These are phyloP conservation scores for Ciconia maguari DNA, from an alignment of 2,113 vertebrate genomes.

Conservation along the genomic window DNA sequence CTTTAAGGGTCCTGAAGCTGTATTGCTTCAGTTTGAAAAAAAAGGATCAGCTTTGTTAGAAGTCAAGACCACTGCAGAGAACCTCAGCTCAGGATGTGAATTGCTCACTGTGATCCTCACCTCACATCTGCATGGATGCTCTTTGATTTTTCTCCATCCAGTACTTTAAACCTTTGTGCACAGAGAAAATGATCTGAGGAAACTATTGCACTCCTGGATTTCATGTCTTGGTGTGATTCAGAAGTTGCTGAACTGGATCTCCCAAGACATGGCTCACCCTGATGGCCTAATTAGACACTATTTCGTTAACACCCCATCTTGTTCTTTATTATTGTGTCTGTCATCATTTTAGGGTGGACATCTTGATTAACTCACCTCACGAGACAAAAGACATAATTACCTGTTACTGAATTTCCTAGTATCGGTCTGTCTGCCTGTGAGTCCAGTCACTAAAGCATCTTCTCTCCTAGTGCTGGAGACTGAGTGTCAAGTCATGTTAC, in stretches of 20 bases:
- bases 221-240: neutral
- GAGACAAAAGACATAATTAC: slow-evolving; percentile 11
- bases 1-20: neutral
- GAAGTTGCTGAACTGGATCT: slow-evolving; percentile 13
- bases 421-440: neutral
- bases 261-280: neutral
- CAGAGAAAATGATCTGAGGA: neutral
- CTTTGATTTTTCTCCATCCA: neutral
- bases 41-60: neutral
- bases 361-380: neutral
- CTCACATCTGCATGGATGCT: neutral
- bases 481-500: neutral
- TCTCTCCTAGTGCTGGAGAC: neutral
- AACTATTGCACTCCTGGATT: neutral
- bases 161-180: neutral
- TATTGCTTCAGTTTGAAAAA: neutral
- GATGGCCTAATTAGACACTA: neutral
- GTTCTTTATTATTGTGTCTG: slow-evolving; percentile 12
- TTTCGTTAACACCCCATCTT: slow-evolving; percentile 18
- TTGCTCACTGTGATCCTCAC: neutral
- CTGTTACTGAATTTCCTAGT: neutral
- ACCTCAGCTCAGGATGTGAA: neutral
- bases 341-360: slow-evolving; percentile 26
- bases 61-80: neutral
- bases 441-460: neutral